phyloP scores from a whole-genome alignment of 1,140 invertebrate species.

The Zophobas morio region DNA sequence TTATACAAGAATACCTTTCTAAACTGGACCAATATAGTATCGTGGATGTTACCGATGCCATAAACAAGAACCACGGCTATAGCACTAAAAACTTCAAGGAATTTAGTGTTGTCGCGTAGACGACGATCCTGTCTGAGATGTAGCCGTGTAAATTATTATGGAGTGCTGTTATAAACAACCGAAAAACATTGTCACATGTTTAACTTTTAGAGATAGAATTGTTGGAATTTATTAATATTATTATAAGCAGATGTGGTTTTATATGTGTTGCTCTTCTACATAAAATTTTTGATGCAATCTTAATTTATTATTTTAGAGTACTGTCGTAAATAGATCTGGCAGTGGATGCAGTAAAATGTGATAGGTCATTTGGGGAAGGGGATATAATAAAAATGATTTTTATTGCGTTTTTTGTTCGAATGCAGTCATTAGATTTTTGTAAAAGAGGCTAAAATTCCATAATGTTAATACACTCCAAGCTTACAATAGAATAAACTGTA shows the following conservation, averaged over 20 bases:
- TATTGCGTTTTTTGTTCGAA: neutral
- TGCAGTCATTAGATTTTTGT: too few relatives aligned
- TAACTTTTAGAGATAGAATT: slow-evolving; percentile 45
- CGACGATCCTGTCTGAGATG: slow-evolving; percentile 45
- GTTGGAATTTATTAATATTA: slow-evolving; percentile 48
- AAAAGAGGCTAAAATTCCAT: neutral
- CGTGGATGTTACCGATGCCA: slow-evolving; percentile 29
- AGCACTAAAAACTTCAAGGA: slow-evolving; percentile 31
- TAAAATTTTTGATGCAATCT: slow-evolving; percentile 36
- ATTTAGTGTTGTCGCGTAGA: slow-evolving; percentile 47
- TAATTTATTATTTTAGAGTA: slow-evolving; percentile 33
- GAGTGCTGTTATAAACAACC: slow-evolving; percentile 44
- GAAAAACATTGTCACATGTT: slow-evolving; percentile 47
- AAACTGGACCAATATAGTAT: slow-evolving; percentile 26
- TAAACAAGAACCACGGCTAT: slow-evolving; percentile 34
- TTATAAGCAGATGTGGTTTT: slow-evolving; percentile 39
- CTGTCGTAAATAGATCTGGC: slow-evolving; percentile 17
- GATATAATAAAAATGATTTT: neutral
- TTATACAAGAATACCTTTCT: slow-evolving; percentile 21
- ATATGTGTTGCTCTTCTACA: slow-evolving; percentile 22
- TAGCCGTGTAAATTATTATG: slow-evolving; percentile 47
- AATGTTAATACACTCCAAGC: too few relatives aligned
- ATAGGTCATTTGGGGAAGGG: neutral
- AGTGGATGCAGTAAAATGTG: slow-evolving; percentile 1
- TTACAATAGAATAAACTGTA: too few relatives aligned